Base-by-base conservation (phyloP, 2,888 invertebrate genomes). In the Anagyrus pseudococci region DNA sequence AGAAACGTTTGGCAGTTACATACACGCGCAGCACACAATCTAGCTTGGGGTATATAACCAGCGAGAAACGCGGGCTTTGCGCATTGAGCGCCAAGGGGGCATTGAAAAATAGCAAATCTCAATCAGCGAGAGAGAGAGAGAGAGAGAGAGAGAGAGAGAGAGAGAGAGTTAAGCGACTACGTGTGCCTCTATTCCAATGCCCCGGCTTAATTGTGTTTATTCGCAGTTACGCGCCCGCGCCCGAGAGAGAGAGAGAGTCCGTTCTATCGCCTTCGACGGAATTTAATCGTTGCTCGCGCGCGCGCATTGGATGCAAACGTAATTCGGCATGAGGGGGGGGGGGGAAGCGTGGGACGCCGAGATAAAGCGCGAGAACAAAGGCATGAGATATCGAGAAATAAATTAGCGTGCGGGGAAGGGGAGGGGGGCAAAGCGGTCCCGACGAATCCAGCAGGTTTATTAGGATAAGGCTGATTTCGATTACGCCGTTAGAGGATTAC, bases 121-220 rank as follows among this genome's bases (percentile, higher is more conserved):
- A n/a, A n/a, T n/a, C n/a, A n/a, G n/a, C n/a, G n/a, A n/a, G n/a
- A n/a, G n/a, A n/a, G n/a, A n/a, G n/a, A n/a, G n/a, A n/a, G n/a
- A n/a, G n/a, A n/a, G n/a, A n/a, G n/a, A n/a, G n/a, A n/a, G n/a
- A n/a, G n/a, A n/a, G n/a, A n/a, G n/a, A n/a, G n/a, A n/a, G n/a
- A n/a, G n/a, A n/a, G n/a, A n/a, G n/a, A n/a, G n/a, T n/a, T n/a
- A n/a, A n/a, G 44, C 22, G 41, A 29, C 46, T 44, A 44, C 20
- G 33, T 22, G 26, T n/a, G 44, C 33, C 44, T 55, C 46, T 44
- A 29, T 20, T 7, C 29, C n/a, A 2, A 8, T 22, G 33, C 33
- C 46, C 54, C n/a, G 17, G 46, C 20, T 56, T 56, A 33, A 56
- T 47, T 47, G 37, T 47, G 56, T 40, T 40, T 4, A 17, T 47